Base-by-base conservation (phyloP, 2,888 invertebrate genomes). In the Meliscaeva auricollis region DNA sequence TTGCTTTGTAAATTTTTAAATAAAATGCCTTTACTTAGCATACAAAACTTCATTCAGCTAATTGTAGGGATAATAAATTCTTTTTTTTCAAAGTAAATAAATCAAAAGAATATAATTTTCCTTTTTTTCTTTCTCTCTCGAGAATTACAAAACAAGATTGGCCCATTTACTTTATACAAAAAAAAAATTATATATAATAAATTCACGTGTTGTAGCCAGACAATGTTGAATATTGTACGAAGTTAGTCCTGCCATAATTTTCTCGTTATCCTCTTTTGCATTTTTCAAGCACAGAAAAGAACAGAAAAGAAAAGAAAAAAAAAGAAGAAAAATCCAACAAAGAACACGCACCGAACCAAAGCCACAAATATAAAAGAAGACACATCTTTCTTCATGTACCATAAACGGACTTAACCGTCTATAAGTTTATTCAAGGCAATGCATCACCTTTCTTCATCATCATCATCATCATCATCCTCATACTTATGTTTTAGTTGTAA, bases 51-150 rank as follows among this genome's bases (percentile, higher is more conserved):
- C n/a, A 22, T 5, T 9, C 15, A n/a, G 38, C 3, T 20, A 22
- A 44, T 26, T 20, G 22, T 11, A 11, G 11, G 26, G 15, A 50
- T 22, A 32, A 44, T 74, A 62, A 68, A 73, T 48, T 79, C n/a
- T 44, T 52, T 35, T 50, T 46, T 15, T 50, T 38, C 56, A 70
- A 70, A 64, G 70, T 66, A 58, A 64, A 64, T 72, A 30, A 54
- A 54, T 54, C 13, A 52, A 52, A 30, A 30, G 26, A 54, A 54
- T 11, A 38, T 38, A 52, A n/a, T 38, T 38, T 9, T 38, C 38
- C 8, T 15, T 30, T 30, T 9, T 15, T 3, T 54, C 26, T 52
- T n/a, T n/a, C 26, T 30, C 26, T 30, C 26, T 20, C 13, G n/a
- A n/a, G n/a, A n/a, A n/a, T n/a, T 8, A 50, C 15, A 32, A 54